Conservation (phyloP, 2,888 invertebrate species). For the Ormyrus thymus region DNA sequence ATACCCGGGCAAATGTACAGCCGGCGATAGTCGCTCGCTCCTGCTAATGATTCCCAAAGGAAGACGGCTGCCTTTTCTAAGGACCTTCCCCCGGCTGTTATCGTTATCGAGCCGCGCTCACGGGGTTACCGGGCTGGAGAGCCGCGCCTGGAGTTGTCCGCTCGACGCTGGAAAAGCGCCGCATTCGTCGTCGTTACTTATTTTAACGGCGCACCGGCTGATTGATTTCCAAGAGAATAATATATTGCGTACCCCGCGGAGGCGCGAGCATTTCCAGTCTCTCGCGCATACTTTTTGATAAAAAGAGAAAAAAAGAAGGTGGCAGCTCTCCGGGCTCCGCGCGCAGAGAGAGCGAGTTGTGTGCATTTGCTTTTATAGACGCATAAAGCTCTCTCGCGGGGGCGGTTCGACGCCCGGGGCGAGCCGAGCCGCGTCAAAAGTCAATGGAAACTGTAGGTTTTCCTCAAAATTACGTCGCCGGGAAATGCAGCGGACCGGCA, state of each 20-base stretch:
- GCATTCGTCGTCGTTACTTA: slow-evolving; percentile 1
- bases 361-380: slow-evolving; percentile 11
- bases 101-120: background rate
- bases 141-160: background rate
- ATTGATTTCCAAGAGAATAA: slow-evolving; percentile 1
- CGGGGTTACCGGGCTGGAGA: slow-evolving; percentile 22
- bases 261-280: too few species aligned
- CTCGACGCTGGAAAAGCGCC: background rate
- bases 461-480: slow-evolving; percentile 32
- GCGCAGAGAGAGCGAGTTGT: background rate
- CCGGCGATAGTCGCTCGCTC: too few species aligned
- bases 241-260: background rate
- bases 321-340: too few species aligned
- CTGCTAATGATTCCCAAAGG: too few species aligned
- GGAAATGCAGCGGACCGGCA: slow-evolving; percentile 13
- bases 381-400: slow-evolving; percentile 10
- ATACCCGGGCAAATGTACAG: background rate
- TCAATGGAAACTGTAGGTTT: slow-evolving; percentile 39
- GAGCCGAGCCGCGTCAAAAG: slow-evolving; percentile 7
- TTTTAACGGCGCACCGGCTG: background rate
- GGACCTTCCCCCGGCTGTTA: too few species aligned
- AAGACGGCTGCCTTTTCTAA: too few species aligned
- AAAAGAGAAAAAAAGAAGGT: too few species aligned
- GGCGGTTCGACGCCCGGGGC: slow-evolving; percentile 9
- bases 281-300: too few species aligned